A percentile compares a stretch with the other conserved stretches of the same genome.
Evolutionary conservation across 2,888 invertebrate genomes (phyloP).

Genomic region (Holacanthella duospinosa): DNA sequence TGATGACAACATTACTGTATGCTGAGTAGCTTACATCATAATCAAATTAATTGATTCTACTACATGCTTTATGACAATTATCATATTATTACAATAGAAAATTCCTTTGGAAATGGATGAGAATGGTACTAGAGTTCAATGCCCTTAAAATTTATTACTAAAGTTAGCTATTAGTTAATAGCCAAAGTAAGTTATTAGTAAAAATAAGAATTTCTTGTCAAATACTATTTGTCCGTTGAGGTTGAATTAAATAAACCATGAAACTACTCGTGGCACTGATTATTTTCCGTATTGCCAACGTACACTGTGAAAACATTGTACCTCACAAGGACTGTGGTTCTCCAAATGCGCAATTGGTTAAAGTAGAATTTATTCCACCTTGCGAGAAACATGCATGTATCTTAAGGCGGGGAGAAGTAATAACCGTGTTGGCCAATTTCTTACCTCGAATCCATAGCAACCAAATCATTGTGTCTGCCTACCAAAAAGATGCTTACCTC

Average conservation of each 20-base stretch:
- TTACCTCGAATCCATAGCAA: not conserved
- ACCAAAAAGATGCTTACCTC: not conserved
- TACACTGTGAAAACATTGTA: not conserved
- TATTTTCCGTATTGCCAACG: not conserved
- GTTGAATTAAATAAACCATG: not conserved
- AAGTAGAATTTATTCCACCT: not conserved
- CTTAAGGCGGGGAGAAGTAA: not conserved
- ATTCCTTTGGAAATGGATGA: too few relatives aligned
- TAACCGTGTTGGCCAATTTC: not conserved
- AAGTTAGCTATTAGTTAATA: too few relatives aligned
- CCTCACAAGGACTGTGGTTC: not conserved
- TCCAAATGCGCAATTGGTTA: not conserved
- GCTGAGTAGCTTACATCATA: too few relatives aligned
- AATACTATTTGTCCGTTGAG: too few relatives aligned
- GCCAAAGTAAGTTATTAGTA: too few relatives aligned
- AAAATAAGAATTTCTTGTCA: too few relatives aligned
- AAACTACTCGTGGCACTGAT: not conserved
- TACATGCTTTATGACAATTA: too few relatives aligned
- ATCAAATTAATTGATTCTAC: too few relatives aligned
- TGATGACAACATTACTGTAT: too few relatives aligned
- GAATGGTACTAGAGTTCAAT: too few relatives aligned
- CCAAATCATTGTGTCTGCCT: not conserved
- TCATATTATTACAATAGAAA: too few relatives aligned
- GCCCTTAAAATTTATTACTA: too few relatives aligned
- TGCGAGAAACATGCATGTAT: not conserved